Percentiles rank a stretch among this genome's conserved stretches.
Conservation (phyloP, 2,797 vertebrate genomes). For the Sardinella longiceps region DNA sequence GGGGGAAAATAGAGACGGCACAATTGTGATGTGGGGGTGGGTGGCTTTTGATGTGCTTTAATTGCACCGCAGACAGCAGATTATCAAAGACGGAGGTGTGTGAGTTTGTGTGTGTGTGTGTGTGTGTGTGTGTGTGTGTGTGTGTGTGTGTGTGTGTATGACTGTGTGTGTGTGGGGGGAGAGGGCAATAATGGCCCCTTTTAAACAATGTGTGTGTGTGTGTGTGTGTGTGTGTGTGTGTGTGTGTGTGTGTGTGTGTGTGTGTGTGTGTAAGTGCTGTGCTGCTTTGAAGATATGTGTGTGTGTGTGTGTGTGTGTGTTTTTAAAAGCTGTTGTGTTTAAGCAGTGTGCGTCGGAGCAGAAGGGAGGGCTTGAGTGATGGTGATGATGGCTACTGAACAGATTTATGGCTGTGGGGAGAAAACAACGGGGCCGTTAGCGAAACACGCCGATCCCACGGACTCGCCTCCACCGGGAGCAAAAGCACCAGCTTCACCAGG, state of each 20-base stretch:
- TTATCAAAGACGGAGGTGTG: background rate
- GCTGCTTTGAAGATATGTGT: background rate
- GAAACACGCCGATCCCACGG: background rate
- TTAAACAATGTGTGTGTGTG: background rate
- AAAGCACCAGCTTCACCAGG: background rate
- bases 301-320: too few species aligned
- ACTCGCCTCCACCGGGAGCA: background rate
- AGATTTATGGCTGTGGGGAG: background rate
- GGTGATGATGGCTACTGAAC: background rate
- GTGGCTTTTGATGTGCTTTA: background rate
- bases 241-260: background rate
- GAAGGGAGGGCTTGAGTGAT: background rate
- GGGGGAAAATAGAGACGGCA: background rate
- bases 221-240: background rate
- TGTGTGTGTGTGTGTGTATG: too few species aligned
- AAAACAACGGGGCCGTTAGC: background rate
- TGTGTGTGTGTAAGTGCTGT: background rate
- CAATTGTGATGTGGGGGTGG: background rate
- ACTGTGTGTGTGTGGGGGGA: background rate
- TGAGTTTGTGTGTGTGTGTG: background rate
- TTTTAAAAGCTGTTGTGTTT: background rate
- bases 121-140: too few species aligned
- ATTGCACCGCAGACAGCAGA: background rate
- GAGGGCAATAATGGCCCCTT: too few species aligned
- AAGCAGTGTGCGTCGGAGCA: background rate